Conservation (phyloP, 2,888 invertebrate species). For the Drosophila rellima region DNA sequence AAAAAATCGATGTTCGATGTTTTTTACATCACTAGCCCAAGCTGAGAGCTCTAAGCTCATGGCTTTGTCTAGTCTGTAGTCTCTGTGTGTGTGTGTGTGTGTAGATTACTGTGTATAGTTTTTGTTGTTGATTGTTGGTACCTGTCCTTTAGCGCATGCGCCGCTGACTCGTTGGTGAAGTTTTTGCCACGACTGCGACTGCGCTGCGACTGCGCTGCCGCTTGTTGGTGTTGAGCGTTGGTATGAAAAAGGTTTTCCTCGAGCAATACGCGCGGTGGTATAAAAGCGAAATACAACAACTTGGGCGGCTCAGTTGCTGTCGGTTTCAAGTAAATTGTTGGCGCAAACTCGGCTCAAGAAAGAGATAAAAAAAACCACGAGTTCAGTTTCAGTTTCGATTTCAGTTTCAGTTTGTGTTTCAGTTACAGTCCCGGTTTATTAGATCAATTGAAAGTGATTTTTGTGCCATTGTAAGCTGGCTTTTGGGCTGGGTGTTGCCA, state of each 20-base stretch:
- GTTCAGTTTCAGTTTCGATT: conserved; percentile 31
- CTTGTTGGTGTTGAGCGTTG: conserved; percentile 52
- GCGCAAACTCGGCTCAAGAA: conserved; percentile 45
- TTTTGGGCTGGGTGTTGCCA: conserved; percentile 69
- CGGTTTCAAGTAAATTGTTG: conserved; percentile 72
- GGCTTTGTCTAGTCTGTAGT: conserved; percentile 19
- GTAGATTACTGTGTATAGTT: conserved; percentile 5
- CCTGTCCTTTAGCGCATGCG: conserved; percentile 40
- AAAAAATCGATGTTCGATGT: too few species aligned
- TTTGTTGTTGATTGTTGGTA: conserved; percentile 12
- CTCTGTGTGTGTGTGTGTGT: conserved; percentile 18
- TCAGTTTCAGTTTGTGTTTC: conserved; percentile 35
- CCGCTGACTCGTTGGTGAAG: conserved; percentile 70
- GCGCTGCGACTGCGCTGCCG: conserved; percentile 6
- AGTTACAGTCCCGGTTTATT: conserved; percentile 70
- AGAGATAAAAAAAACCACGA: conserved; percentile 3
- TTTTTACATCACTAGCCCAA: too few species aligned
- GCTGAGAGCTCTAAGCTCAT: conserved; percentile 32
- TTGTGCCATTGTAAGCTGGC: conserved; percentile 55
- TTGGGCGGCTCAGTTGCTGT: conserved; percentile 79
- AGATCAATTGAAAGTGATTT: conserved; percentile 77
- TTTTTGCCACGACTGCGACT: conserved; percentile 42
- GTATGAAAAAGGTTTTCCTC: conserved; percentile 77
- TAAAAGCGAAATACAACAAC: conserved; percentile 80
- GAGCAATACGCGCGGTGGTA: conserved; percentile 53